Percentiles rank a stretch among this genome's conserved stretches.
Conservation (phyloP, 2,888 invertebrate species). For the Rhyacophila evoluta region DNA sequence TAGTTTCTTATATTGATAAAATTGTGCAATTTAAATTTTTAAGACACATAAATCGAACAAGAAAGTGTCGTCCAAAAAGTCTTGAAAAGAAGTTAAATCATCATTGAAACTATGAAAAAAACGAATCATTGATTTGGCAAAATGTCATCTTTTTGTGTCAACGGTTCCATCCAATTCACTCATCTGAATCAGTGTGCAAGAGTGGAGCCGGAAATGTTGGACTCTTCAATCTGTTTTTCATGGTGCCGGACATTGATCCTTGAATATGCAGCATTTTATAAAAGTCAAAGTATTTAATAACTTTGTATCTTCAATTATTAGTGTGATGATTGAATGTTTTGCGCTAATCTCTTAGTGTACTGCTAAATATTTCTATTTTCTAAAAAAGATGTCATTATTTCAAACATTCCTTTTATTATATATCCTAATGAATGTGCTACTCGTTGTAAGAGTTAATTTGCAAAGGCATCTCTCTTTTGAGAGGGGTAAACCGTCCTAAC, state of each 20-base stretch:
- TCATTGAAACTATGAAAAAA: no score
- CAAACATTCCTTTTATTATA: constrained; percentile 12
- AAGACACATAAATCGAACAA: no score
- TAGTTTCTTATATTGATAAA: not conserved
- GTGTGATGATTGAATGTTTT: not conserved
- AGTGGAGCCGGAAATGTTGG: not conserved
- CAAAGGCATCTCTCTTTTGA: not conserved
- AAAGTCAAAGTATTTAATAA: not conserved
- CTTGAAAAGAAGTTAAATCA: no score
- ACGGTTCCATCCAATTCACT: not conserved
- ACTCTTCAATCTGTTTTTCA: not conserved
- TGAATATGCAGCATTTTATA: not conserved
- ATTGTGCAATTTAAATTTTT: no score
- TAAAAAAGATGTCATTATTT: constrained; percentile 17
- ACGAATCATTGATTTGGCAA: no score
- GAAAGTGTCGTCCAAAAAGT: no score
- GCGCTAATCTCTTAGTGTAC: not conserved
- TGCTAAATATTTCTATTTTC: constrained; percentile 23
- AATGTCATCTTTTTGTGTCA: no score
- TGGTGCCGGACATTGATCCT: not conserved
- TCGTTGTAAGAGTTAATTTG: not conserved
- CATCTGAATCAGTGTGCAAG: not conserved
- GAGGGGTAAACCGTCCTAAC: not conserved
- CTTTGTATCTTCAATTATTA: not conserved
- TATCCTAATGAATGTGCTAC: not conserved